Base-by-base conservation (phyloP, 2,888 invertebrate genomes). In the Enchytraeus crypticus region DNA sequence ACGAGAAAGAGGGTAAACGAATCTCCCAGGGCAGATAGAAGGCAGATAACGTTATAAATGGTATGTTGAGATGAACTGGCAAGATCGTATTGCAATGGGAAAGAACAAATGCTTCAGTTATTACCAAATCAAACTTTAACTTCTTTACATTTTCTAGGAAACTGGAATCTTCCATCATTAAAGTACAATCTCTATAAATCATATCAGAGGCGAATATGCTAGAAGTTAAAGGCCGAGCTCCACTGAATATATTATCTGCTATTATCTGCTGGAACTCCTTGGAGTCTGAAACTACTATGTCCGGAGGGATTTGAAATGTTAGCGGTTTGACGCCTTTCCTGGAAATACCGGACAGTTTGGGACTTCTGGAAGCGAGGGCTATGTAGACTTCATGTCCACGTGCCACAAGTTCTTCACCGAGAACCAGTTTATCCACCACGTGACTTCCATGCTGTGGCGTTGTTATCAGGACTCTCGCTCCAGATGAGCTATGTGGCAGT, bases 1-100 rank as follows among this genome's bases (percentile, higher is more conserved):
- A 59, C 0, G 59, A 54, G 5, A 59, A 33, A 21, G 34, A 53
- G 11, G 59, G 59, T 21, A 53, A 53, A 11, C 59, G 38, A 33
- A 53, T 38, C n/a, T 32, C 21, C 59, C 59, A 59, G 8, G 59
- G 59, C 5, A 38, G 21, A 8, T 32, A 43, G 5, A 43, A 1
- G 30, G 32, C 53, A 29, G 29, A 3, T 23, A 46, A 53, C 18
- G 53, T 21, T n/a, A 59, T 33, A 30, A 45, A 53, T 23, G 59
- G 59, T 43, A 54, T n/a, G 27, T 54, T 47, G 11, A 59, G 23
- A 5, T 32, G 38, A 23, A 53, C 30, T 27, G 59, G 59, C 14
- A 59, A 18, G 21, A 59, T 51, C 4, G 38, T 21, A 11, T 32
- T 53, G 18, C 51, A 53, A 2, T 27, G 27, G 14, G 34, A 14